phyloP scores from a whole-genome alignment of 35 echinoderm and acorn worm species.

The Ptychodera flava region DNA sequence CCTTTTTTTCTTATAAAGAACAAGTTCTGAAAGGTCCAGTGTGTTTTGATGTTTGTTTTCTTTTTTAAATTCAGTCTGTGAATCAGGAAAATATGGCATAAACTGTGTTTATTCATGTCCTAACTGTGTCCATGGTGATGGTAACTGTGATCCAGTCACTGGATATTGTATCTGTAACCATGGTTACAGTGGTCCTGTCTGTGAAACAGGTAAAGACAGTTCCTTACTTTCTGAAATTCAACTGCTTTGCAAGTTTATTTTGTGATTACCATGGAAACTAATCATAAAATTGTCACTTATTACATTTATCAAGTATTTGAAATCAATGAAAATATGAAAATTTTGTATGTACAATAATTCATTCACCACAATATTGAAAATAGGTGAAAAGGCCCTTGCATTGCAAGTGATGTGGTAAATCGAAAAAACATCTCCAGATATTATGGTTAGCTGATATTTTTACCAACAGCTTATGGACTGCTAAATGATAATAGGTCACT shows the following conservation, averaged over 20 bases:
- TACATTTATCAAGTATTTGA: too few species aligned
- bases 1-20: too few species aligned
- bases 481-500: too few species aligned
- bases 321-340: background rate
- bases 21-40: too few species aligned
- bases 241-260: background rate
- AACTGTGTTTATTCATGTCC: conserved; percentile 38
- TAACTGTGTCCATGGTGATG: conserved; percentile 8
- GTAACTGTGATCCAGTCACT: conserved; percentile 51
- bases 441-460: too few species aligned
- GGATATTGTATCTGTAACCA: conserved; percentile 70
- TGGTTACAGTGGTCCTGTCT: conserved; percentile 27
- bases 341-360: background rate
- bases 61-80: conserved; percentile 16
- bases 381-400: background rate
- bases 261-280: conserved; percentile 31
- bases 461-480: too few species aligned
- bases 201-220: conserved; percentile 45
- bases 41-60: background rate
- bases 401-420: too few species aligned
- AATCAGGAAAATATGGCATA: conserved; percentile 26
- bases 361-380: background rate
- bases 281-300: background rate
- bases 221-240: background rate
- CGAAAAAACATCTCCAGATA: too few species aligned